Base-by-base conservation (phyloP, 2,888 invertebrate species). In the Lasioglossum leucozonium region DNA sequence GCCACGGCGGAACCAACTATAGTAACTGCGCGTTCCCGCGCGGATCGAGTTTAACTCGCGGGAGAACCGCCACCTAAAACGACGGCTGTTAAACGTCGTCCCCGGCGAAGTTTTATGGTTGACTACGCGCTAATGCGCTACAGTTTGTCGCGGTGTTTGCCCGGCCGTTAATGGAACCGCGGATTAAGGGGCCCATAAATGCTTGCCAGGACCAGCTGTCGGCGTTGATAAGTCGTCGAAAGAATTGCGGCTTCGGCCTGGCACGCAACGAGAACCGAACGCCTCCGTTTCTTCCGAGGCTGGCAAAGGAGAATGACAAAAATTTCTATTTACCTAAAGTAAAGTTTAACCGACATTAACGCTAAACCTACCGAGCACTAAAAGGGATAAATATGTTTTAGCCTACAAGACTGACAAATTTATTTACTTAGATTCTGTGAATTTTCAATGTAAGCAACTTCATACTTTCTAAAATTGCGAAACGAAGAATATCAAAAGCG, bases 131-230 rank as follows among this genome's bases (percentile, higher is more conserved):
- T 91, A 91, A 89, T 85, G 89, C 79, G 85, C 72, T 69, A 89
- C 87, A 80, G 84, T 84, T 87, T 84, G 89, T 91, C 87, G 77
- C 81, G 77, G 82, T 82, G 80, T 90, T 86, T 82, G 79, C 77
- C 40, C 51, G 78, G 71, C 85, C 85, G 89, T 87, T 86, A 91
- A 89, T 88, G 88, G 87, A 89, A 88, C 89, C 91, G 79, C 90
- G 92, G 91, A 92, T 92, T 92, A 92, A 92, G 91, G 83, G 88
- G 87, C 80, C 85, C 84, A 89, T 92, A 92, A 91, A 92, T 90
- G 90, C n/a, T 83, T 85, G 86, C 89, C 84, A 86, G 86, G 81
- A 78, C 81, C 87, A 89, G 86, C 77, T 85, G 72, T 40, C 37
- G 30, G n/a, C 47, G 71, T 77, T 85, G 84, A 78, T 73, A 84